Conservation (phyloP, 2,888 invertebrate species). For the Hydrotaea cyrtoneurina region DNA sequence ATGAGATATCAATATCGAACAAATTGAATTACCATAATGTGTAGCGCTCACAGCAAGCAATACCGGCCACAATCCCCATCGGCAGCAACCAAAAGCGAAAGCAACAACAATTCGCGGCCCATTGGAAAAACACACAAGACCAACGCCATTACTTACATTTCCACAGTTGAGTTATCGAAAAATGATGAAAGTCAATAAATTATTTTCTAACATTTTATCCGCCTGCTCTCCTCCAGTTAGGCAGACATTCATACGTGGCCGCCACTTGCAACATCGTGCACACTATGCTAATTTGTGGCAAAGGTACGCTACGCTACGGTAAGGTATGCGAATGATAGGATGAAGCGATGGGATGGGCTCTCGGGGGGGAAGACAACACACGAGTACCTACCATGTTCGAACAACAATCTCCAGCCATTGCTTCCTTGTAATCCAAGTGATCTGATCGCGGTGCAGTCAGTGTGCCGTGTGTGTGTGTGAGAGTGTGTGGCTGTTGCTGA, state of each 20-base stretch:
- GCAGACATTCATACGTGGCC: not conserved
- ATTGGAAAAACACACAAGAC: no score
- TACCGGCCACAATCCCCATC: not conserved
- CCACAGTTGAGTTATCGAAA: constrained; percentile 41
- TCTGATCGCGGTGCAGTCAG: not conserved
- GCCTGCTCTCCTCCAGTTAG: not conserved
- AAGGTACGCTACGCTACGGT: not conserved
- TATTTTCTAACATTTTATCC: constrained; percentile 16
- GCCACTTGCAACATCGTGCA: not conserved
- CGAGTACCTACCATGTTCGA: not conserved
- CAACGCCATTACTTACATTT: no score
- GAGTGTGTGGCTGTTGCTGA: constrained; percentile 7
- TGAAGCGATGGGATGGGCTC: no score
- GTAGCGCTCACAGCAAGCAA: not conserved
- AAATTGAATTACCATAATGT: constrained; percentile 35
- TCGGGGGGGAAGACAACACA: no score
- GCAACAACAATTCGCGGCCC: constrained; percentile 29
- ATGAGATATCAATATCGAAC: not conserved
- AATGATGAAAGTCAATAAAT: constrained; percentile 62
- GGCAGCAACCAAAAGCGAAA: constrained; percentile 42
- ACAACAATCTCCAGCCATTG: constrained; percentile 15
- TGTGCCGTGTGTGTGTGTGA: constrained; percentile 11
- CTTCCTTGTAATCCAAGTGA: constrained; percentile 46
- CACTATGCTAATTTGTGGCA: constrained; percentile 15
- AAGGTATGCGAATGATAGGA: no score